Evolutionary conservation across 1,140 invertebrate species (phyloP), one percentile per base, ranked within the genome.

Genomic region (Zophobas morio): DNA sequence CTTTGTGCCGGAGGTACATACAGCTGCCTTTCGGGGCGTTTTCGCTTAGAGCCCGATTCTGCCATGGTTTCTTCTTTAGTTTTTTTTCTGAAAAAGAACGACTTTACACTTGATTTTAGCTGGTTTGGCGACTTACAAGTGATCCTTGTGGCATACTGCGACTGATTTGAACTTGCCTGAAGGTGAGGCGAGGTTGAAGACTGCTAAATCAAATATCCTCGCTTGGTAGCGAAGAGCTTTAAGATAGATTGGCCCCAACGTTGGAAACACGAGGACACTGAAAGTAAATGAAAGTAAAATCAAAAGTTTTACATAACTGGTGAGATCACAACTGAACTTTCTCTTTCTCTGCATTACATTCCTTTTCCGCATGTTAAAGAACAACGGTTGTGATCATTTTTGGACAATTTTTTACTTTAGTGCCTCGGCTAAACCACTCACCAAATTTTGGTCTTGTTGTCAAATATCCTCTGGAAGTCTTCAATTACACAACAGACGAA

Each of bases 251-350:
- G 81, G 82, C 79, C 80, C 80, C 80, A 83, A 79, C 47, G 63
- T 54, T 70, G 83, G 81, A 78, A 84, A 83, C 49, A 84, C 79
- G 74, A 82, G 75, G 70, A 84, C 81, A 79, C 83, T 84, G 80
- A 82, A 84, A 84, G 82, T 82, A 73, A 60, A 74, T 66, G 60
- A 66, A 83, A 82, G 78, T 75, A 75, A 73, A 82, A 83, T 81
- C 81, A 83, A 84, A 84, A 81, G 83, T 66, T 84, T 84, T 84
- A 84, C 82, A 84, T 84, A 84, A 84, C 76, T 78, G 40, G 70
- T 80, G 79, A 80, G 78, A 75, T 83, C 78, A 82, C 74, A 78
- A 53, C 70, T 54, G 70, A 56, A 80, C 47, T 81, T 80, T 83
- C 81, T 83, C 78, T 82, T 82, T 78, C 78, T 56, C 80, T 70